These are phyloP conservation scores for Drosophila mimica DNA, from an alignment of 2,888 invertebrate species.

Conservation along the genomic window DNA sequence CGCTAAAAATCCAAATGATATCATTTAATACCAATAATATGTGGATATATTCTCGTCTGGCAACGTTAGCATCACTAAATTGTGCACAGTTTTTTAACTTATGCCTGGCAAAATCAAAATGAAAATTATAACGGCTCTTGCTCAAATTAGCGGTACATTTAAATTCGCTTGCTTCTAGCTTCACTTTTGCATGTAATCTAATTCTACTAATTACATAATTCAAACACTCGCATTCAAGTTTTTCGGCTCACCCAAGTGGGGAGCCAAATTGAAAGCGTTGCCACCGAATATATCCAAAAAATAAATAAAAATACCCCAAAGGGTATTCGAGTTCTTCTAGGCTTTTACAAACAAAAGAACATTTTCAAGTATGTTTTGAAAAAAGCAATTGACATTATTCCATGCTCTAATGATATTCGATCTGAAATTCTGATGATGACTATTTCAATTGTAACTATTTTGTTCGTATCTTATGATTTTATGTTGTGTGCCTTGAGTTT, in stretches of 20 bases:
- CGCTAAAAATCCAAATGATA: conserved; percentile 59
- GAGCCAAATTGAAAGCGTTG: conserved; percentile 58
- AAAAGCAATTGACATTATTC: conserved; percentile 54
- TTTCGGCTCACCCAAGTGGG: conserved; percentile 43
- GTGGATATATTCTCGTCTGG: conserved; percentile 81
- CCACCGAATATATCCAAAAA: conserved; percentile 83
- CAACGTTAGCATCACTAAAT: conserved; percentile 77
- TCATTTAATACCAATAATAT: conserved; percentile 63
- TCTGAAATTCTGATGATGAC: conserved; percentile 47
- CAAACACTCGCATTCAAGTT: conserved; percentile 63
- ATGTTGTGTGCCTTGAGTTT: conserved; percentile 68
- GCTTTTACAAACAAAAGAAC: conserved; percentile 85
- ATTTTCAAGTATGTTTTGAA: conserved; percentile 69
- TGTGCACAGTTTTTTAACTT: conserved; percentile 67
- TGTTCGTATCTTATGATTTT: conserved; percentile 56
- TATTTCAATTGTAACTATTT: conserved; percentile 44
- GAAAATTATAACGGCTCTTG: conserved; percentile 42
- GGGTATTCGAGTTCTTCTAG: conserved; percentile 83
- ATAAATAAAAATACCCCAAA: conserved; percentile 8
- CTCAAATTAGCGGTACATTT: conserved; percentile 46
- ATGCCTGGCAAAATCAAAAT: conserved; percentile 57
- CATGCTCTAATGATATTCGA: conserved; percentile 64
- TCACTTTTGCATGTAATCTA: conserved; percentile 74
- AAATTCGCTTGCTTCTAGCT: conserved; percentile 77
- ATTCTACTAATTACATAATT: conserved; percentile 46